Conservation (phyloP, 2,113 vertebrate genomes). For the Boleophthalmus pectinirostris region DNA sequence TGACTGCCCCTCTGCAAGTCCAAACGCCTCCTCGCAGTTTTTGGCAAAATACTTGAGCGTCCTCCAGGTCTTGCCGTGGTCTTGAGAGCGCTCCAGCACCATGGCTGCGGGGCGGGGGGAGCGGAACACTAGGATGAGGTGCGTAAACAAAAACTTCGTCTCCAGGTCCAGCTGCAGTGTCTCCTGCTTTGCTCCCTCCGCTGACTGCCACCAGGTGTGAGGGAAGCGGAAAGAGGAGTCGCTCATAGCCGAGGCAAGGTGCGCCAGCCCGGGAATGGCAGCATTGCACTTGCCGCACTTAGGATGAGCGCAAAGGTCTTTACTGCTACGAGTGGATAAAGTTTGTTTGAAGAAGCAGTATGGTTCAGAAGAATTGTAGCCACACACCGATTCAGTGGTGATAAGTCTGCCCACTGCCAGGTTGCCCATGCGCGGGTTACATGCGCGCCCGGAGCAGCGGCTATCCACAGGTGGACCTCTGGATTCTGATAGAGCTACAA, state of each 20-base stretch:
- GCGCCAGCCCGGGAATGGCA: constrained; percentile 73
- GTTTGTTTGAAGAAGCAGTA: constrained; percentile 79
- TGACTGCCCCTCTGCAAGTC: constrained; percentile 78
- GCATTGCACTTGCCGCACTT: constrained; percentile 78
- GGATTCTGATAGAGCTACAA: constrained; percentile 57
- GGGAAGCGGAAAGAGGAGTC: constrained; percentile 91
- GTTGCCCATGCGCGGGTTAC: constrained; percentile 91
- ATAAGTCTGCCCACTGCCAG: constrained; percentile 81
- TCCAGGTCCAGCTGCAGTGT: constrained; percentile 89
- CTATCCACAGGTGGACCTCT: constrained; percentile 49
- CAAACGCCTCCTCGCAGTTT: constrained; percentile 86
- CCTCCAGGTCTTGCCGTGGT: constrained; percentile 86
- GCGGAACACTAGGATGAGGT: constrained; percentile 93
- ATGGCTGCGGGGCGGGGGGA: constrained; percentile 90
- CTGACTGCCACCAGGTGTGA: constrained; percentile 95
- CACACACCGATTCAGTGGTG: constrained; percentile 80
- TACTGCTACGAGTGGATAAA: constrained; percentile 14
- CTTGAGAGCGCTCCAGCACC: constrained; percentile 91
- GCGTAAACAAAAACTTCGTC: constrained; percentile 90
- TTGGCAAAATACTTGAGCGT: constrained; percentile 86
- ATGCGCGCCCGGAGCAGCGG: constrained; percentile 82
- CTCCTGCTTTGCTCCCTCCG: constrained; percentile 76
- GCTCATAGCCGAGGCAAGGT: constrained; percentile 87
- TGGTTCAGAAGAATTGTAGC: constrained; percentile 72
- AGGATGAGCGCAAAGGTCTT: constrained; percentile 70